Evolutionary conservation across 2,888 invertebrate species (phyloP).

Genomic region (Lithophane ornitopus): DNA sequence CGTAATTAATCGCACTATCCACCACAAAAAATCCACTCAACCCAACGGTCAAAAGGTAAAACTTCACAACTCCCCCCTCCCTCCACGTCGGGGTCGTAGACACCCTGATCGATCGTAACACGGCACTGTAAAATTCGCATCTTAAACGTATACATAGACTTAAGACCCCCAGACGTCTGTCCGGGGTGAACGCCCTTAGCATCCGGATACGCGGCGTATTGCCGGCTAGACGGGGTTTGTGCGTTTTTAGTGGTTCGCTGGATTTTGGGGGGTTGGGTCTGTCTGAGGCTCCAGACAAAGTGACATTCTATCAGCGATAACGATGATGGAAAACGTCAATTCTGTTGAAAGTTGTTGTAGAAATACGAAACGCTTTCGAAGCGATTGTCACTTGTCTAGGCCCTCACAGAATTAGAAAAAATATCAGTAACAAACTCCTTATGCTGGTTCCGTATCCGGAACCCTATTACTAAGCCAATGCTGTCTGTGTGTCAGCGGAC

Average conservation of each 20-base stretch:
- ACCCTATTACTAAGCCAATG: no score
- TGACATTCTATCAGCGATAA: no score
- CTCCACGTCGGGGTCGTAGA: conserved; percentile 57
- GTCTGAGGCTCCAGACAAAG: no score
- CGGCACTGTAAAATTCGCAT: conserved; percentile 66
- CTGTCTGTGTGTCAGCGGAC: no score
- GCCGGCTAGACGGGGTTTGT: conserved; percentile 45
- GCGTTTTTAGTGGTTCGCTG: conserved; percentile 38
- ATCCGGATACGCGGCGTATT: conserved; percentile 57
- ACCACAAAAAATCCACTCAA: conserved; percentile 15
- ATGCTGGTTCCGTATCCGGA: no score
- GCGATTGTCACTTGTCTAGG: no score
- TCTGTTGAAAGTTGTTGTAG: no score
- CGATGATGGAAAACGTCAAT: no score
- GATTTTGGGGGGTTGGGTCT: conserved; percentile 21
- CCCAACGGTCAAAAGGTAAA: conserved; percentile 49
- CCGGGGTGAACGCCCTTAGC: conserved; percentile 72
- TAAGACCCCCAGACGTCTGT: conserved; percentile 73
- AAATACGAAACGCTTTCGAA: no score
- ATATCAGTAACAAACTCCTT: no score
- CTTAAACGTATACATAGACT: conserved; percentile 65
- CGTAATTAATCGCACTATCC: conserved; percentile 24
- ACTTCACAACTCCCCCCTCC: conserved; percentile 4
- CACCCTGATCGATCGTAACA: conserved; percentile 63
- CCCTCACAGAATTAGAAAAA: no score